phyloP scores from a whole-genome alignment of 2,888 invertebrate genomes.

The Drosophila mimica region DNA sequence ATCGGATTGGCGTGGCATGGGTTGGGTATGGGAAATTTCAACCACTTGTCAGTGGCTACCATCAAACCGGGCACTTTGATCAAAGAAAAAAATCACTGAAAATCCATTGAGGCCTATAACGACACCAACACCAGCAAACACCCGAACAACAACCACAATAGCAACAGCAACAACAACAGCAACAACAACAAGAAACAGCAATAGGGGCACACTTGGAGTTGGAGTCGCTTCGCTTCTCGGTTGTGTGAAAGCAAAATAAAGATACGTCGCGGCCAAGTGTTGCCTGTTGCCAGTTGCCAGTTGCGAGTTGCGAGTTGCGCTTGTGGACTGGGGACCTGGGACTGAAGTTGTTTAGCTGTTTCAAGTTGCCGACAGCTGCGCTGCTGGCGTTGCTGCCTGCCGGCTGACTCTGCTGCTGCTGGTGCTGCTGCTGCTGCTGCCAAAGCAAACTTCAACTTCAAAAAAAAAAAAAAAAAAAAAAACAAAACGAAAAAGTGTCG shows the following conservation, averaged over 20 bases:
- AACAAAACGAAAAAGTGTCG: conserved; percentile 76
- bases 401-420: conserved; percentile 21
- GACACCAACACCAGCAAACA: conserved; percentile 50
- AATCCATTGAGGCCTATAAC: conserved; percentile 80
- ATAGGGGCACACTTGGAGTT: conserved; percentile 58
- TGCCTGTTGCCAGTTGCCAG: conserved; percentile 56
- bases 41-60: conserved; percentile 74
- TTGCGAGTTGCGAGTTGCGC: conserved; percentile 41
- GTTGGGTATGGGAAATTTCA: conserved; percentile 71
- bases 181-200: conserved; percentile 45
- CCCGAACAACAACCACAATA: conserved; percentile 21
- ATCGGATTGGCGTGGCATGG: conserved; percentile 41
- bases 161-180: conserved; percentile 35
- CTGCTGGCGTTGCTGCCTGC: conserved; percentile 58
- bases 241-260: conserved; percentile 76
- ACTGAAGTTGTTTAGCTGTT: conserved; percentile 70
- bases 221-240: conserved; percentile 42
- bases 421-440: conserved; percentile 51
- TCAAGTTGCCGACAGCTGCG: conserved; percentile 74
- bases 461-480: conserved; percentile 51
- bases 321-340: conserved; percentile 56
- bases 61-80: conserved; percentile 76
- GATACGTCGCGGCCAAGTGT: conserved; percentile 77
- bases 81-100: conserved; percentile 75
- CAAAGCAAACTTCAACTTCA: conserved; percentile 70